Percentiles rank a stretch among this genome's conserved stretches.
These are phyloP conservation scores for Podarcis raffonei DNA, from an alignment of 2,113 vertebrate species.

Conservation along the genomic window DNA sequence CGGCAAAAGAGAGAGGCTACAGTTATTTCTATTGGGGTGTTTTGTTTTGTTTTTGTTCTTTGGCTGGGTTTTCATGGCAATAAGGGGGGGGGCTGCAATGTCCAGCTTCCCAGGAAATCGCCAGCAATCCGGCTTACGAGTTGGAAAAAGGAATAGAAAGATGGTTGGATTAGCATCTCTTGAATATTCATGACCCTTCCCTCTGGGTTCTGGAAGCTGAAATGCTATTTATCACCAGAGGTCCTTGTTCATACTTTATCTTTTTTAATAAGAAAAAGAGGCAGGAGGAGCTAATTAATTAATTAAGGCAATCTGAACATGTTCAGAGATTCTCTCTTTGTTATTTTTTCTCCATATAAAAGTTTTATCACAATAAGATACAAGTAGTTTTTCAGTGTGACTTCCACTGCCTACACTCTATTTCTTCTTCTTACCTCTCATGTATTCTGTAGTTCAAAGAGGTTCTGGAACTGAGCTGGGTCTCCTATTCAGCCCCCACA, in stretches of 20 bases:
- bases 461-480: background rate
- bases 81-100: background rate
- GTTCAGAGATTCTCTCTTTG: background rate
- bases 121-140: background rate
- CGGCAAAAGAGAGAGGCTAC: conserved; percentile 1
- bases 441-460: background rate
- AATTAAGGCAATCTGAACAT: background rate
- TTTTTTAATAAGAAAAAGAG: background rate
- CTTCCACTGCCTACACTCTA: too few species aligned
- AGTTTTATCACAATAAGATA: background rate
- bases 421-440: background rate
- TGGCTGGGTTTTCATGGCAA: background rate
- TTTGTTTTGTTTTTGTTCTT: too few species aligned
- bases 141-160: background rate
- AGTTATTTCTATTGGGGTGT: conserved; percentile 8
- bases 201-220: background rate
- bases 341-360: background rate
- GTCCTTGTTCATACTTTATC: background rate
- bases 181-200: background rate
- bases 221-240: background rate
- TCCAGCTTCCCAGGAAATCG: background rate
- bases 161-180: background rate
- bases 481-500: background rate
- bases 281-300: background rate
- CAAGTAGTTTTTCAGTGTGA: background rate